Evolutionary conservation across 2,888 invertebrate genomes (phyloP).

Genomic region (Pterostichus madidus): DNA sequence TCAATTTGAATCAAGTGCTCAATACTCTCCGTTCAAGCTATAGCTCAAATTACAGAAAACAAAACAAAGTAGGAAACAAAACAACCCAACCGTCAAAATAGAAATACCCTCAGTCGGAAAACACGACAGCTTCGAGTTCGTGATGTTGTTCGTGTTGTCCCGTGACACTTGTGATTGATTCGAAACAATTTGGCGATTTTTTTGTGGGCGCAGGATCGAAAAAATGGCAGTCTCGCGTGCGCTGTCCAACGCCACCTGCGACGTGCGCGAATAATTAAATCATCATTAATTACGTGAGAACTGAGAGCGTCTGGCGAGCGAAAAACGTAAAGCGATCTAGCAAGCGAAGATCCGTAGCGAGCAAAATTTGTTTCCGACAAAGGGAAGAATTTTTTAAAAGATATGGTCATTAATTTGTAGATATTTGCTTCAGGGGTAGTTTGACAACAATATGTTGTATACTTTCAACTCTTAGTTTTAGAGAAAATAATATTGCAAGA

Average conservation of each 20-base stretch:
- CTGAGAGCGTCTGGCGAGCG: not conserved
- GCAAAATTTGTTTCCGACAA: too few species aligned
- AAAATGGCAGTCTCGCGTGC: conserved; percentile 63
- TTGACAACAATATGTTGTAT: too few species aligned
- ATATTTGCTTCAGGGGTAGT: not conserved
- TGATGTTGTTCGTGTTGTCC: conserved; percentile 27
- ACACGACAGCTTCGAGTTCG: conserved; percentile 5
- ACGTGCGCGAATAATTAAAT: conserved; percentile 59
- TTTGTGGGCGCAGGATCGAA: conserved; percentile 53
- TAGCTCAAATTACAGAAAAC: too few species aligned
- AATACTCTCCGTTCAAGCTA: too few species aligned
- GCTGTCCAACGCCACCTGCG: conserved; percentile 54
- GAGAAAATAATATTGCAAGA: too few species aligned
- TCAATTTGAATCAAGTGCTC: too few species aligned
- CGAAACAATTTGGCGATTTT: conserved; percentile 64
- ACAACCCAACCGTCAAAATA: conserved; percentile 6
- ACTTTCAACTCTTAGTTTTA: too few species aligned
- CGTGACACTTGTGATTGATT: conserved; percentile 63
- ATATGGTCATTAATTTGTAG: not conserved
- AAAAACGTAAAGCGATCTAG: not conserved
- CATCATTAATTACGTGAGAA: conserved; percentile 61
- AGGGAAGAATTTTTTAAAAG: too few species aligned
- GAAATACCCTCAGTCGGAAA: not conserved
- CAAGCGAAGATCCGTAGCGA: too few species aligned
- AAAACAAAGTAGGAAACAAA: conserved; percentile 14